These are phyloP conservation scores for Harpagifer antarcticus DNA, from an alignment of 2,797 vertebrate species.

Conservation along the genomic window DNA sequence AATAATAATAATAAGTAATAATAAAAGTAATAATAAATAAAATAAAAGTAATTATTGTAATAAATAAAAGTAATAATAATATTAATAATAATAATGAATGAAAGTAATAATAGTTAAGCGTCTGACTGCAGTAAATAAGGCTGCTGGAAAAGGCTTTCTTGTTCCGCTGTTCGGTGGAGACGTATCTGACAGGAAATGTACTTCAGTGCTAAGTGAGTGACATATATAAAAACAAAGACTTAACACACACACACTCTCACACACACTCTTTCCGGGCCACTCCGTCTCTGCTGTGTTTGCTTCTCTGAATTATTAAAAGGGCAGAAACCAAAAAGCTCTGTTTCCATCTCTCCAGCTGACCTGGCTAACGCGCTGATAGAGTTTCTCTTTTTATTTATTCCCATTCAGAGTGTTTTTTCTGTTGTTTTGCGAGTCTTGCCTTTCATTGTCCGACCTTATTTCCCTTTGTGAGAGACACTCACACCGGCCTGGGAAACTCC, in stretches of 20 bases:
- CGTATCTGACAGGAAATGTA: background rate
- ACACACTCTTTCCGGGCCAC: slow-evolving; percentile 34
- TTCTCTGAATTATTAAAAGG: slow-evolving; percentile 79
- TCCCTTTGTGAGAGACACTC: slow-evolving; percentile 74
- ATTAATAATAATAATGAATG: too few relatives aligned
- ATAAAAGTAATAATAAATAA: too few relatives aligned
- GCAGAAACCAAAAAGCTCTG: slow-evolving; percentile 77
- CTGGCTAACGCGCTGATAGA: slow-evolving; percentile 74
- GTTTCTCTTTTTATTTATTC: slow-evolving; percentile 70
- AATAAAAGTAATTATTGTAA: too few relatives aligned
- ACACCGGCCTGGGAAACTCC: slow-evolving; percentile 73
- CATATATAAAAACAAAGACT: slow-evolving; percentile 36
- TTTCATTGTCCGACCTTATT: slow-evolving; percentile 72
- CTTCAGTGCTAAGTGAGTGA: slow-evolving; percentile 4
- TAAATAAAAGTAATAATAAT: too few relatives aligned
- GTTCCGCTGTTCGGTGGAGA: too few relatives aligned
- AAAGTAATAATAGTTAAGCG: too few relatives aligned
- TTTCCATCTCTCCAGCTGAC: slow-evolving; percentile 71
- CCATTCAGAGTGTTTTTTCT: slow-evolving; percentile 56
- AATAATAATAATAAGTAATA: too few relatives aligned
- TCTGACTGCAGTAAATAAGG: too few relatives aligned
- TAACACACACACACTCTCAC: slow-evolving; percentile 7
- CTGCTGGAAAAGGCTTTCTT: too few relatives aligned
- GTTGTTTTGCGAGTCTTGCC: slow-evolving; percentile 29
- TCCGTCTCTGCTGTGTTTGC: slow-evolving; percentile 70